Evolutionary conservation across 2,797 vertebrate genomes (phyloP).

Genomic region (Pseudochirops corinnae): DNA sequence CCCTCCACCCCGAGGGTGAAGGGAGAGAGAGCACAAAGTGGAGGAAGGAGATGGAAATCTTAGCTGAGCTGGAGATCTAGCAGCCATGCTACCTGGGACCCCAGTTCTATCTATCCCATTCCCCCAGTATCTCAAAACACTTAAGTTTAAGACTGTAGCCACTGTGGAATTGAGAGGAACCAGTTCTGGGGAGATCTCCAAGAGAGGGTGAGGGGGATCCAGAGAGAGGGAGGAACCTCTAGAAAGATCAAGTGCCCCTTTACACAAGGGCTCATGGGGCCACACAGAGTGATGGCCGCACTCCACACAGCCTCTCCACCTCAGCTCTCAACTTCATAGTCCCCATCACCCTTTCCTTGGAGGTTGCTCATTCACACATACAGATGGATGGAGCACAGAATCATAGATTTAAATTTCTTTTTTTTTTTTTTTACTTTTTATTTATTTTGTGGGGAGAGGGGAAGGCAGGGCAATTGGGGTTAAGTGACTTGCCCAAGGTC

Average conservation of each 20-base stretch:
- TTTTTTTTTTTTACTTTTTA: too few species aligned
- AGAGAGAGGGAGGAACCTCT: not conserved
- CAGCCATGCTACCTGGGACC: not conserved
- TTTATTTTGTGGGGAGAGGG: too few species aligned
- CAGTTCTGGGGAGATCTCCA: not conserved
- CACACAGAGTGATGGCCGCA: not conserved
- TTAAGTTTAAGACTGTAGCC: not conserved
- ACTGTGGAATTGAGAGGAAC: conserved; percentile 45
- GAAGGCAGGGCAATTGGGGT: too few species aligned
- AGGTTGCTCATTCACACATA: not conserved
- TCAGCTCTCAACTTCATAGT: not conserved
- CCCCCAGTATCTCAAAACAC: conserved; percentile 1
- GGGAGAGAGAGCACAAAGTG: conserved; percentile 32
- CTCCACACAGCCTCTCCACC: not conserved
- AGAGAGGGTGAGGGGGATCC: not conserved
- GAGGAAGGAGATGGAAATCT: conserved; percentile 28
- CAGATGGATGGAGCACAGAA: not conserved
- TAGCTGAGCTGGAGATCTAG: not conserved
- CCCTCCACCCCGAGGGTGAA: not conserved
- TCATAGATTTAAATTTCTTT: not conserved
- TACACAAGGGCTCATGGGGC: conserved; percentile 5
- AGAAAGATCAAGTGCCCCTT: conserved; percentile 14
- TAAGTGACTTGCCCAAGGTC: too few species aligned
- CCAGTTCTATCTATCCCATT: not conserved
- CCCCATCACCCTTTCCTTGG: not conserved